phyloP scores from a whole-genome alignment of 2,113 vertebrate genomes.

The Chionomys nivalis region DNA sequence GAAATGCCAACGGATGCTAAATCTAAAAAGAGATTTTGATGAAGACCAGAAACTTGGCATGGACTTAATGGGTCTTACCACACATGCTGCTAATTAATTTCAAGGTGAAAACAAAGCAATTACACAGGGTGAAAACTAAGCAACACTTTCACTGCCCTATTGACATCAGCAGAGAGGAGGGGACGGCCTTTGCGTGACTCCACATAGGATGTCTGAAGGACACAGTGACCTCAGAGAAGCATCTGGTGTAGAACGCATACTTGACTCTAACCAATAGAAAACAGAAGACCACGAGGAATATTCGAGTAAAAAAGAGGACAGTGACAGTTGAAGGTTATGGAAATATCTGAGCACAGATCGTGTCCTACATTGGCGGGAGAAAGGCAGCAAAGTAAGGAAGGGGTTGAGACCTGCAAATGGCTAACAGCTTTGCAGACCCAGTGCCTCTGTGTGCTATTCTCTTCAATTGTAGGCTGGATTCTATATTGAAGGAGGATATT shows the following conservation, averaged over 20 bases:
- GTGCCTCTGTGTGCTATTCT: background rate
- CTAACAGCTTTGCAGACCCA: background rate
- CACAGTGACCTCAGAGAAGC: background rate
- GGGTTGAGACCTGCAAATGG: background rate
- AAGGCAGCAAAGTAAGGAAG: background rate
- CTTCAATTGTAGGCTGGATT: background rate
- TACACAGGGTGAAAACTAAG: background rate
- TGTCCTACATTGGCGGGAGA: background rate
- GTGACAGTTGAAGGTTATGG: background rate
- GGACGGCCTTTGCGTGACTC: background rate
- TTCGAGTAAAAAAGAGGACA: background rate
- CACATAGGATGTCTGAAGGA: background rate
- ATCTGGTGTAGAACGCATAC: background rate
- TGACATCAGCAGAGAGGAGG: background rate
- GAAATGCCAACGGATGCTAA: background rate
- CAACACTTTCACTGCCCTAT: background rate
- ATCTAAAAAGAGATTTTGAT: background rate
- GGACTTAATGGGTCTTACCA: background rate
- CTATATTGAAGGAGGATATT: background rate
- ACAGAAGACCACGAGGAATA: background rate
- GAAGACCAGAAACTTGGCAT: conserved; percentile 9
- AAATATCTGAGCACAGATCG: background rate
- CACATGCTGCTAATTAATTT: conserved; percentile 43
- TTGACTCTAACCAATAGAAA: background rate
- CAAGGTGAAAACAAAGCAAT: conserved; percentile 28